These are phyloP conservation scores for Gymnogyps californianus DNA, from an alignment of 2,113 vertebrate species.

Conservation along the genomic window DNA sequence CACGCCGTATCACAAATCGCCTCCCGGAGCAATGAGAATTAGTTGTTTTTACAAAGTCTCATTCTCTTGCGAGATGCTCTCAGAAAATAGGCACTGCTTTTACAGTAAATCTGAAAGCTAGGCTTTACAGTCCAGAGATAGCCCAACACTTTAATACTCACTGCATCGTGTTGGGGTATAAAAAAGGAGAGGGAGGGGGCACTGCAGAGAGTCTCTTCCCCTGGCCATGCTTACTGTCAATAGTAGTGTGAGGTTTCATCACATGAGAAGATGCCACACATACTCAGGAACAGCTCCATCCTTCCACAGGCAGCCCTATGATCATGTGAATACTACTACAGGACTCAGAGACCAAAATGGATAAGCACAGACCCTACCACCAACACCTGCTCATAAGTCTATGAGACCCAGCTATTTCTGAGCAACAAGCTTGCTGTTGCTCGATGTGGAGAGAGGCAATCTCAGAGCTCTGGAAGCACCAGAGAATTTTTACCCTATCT, in stretches of 20 bases:
- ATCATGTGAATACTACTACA: too few species aligned
- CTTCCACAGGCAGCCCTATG: background rate
- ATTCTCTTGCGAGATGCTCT: background rate
- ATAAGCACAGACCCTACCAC: background rate
- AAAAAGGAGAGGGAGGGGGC: background rate
- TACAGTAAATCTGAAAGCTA: background rate
- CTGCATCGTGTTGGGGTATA: rapidly evolving
- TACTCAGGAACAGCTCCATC: background rate
- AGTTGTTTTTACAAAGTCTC: background rate
- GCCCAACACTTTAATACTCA: background rate
- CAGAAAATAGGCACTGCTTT: background rate
- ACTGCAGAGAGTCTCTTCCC: background rate
- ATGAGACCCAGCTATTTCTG: background rate
- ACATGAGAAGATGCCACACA: background rate
- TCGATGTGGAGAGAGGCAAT: background rate
- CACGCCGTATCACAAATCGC: background rate
- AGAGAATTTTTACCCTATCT: background rate
- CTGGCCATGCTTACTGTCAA: too few species aligned
- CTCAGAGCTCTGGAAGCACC: background rate
- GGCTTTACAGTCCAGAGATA: background rate
- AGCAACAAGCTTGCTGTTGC: background rate
- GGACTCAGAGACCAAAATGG: background rate
- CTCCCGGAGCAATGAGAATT: background rate
- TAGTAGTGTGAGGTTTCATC: background rate
- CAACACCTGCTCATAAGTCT: rapidly evolving